Evolutionary conservation across 2,888 invertebrate genomes (phyloP), one percentile per base, ranked within the genome.

Genomic region (Pristionchus mayeri): DNA sequence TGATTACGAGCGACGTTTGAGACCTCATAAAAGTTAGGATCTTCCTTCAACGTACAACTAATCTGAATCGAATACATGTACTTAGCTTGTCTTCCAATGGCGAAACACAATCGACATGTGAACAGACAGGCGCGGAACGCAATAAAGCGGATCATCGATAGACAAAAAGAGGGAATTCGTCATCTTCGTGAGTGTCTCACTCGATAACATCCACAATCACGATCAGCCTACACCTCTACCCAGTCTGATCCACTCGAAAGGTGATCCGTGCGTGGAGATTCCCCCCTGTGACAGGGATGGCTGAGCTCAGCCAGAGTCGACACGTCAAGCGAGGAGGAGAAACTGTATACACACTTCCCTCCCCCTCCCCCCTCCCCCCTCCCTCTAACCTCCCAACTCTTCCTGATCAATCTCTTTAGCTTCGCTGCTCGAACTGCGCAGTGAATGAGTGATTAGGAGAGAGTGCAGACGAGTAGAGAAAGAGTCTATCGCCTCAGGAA

Each of bases 41-140:
- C n/a, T n/a, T n/a, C n/a, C n/a, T n/a, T n/a, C n/a, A n/a, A n/a
- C n/a, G n/a, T n/a, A n/a, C n/a, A n/a, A n/a, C n/a, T n/a, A 44
- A 44, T 44, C 44, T 9, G 13, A 44, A 13, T 44, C 44, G 13
- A 13, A 44, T 27, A 27, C 63, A 34, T 18, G 27, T 34, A 34
- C 18, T 34, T 34, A 3, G 34, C 63, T 63, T 27, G 16, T 34
- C 34, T 34, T 21, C 30, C 63, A 11, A 63, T 63, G 30, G 34
- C 63, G 63, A 63, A 63, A 63, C 63, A n/a, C 34, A 27, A 63
- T 63, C 63, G 63, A 63, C 63, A 34, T 63, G 63, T 63, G 63
- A 63, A 63, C 63, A 63, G 34, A 34, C 63, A 63, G 18, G 63
- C 57, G 57, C 13, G 63, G 63, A 63, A 63, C 63, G 21, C 37